Evolutionary conservation across 2,888 invertebrate species (phyloP).

Genomic region (Mythimna pallens): DNA sequence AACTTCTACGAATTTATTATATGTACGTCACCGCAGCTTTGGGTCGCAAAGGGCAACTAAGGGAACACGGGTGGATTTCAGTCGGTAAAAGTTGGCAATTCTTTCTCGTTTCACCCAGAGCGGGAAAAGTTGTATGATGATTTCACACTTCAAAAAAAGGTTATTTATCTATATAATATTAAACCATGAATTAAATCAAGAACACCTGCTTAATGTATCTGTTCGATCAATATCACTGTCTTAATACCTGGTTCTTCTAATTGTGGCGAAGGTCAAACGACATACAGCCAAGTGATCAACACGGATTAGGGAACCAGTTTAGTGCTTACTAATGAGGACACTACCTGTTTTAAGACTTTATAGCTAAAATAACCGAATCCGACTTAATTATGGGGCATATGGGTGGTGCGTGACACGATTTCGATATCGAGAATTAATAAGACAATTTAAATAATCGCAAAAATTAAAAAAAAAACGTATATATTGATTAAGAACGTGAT

Average conservation of each 20-base stretch:
- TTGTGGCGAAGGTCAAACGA: constrained; percentile 44
- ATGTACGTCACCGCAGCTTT: too few species aligned
- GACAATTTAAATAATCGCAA: background rate
- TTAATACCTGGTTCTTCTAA: constrained; percentile 17
- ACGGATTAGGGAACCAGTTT: constrained; percentile 40
- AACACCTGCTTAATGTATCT: background rate
- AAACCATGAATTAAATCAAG: background rate
- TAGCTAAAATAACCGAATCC: background rate
- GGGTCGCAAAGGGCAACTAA: background rate
- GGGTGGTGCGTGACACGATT: constrained; percentile 8
- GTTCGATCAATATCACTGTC: background rate
- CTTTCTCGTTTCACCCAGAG: too few species aligned
- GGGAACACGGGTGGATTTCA: background rate
- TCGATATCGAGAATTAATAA: background rate
- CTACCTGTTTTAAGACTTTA: constrained; percentile 25
- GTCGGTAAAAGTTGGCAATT: background rate
- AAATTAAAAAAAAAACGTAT: background rate
- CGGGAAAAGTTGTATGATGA: too few species aligned
- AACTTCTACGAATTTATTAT: too few species aligned
- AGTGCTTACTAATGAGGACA: constrained; percentile 27
- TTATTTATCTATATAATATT: background rate
- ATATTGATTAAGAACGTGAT: background rate
- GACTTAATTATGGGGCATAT: background rate
- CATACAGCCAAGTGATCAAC: constrained; percentile 25
- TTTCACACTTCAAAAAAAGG: too few species aligned